A percentile compares a stretch with the other conserved stretches of the same genome.
These are phyloP conservation scores for Sialia sialis DNA, from an alignment of 2,113 vertebrate genomes.

Conservation along the genomic window DNA sequence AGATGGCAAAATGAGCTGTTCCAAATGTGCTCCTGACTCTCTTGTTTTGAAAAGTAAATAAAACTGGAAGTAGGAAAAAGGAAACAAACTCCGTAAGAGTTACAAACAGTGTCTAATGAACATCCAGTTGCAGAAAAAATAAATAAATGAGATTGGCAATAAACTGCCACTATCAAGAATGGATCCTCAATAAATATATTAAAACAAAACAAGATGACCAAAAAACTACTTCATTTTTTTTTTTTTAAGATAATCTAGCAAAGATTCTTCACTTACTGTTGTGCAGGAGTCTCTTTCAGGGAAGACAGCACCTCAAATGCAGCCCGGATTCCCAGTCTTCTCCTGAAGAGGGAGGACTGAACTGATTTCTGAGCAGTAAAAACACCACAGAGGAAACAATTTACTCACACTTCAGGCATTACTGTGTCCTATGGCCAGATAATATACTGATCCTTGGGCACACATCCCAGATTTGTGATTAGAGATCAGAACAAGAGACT, in stretches of 20 bases:
- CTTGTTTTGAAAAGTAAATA: not conserved
- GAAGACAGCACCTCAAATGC: constrained; percentile 88
- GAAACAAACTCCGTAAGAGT: not conserved
- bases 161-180: not conserved
- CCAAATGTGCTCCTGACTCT: not conserved
- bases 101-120: not conserved
- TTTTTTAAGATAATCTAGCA: not conserved
- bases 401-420: not conserved
- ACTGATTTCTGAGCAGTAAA: constrained; percentile 83
- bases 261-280: constrained; percentile 44
- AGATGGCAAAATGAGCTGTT: not conserved
- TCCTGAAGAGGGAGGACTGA: constrained; percentile 88
- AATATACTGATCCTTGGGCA: not conserved
- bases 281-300: not conserved
- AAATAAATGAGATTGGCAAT: not conserved
- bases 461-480: not conserved
- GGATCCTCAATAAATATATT: not conserved
- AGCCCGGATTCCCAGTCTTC: constrained; percentile 86
- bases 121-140: not conserved
- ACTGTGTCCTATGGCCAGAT: not conserved
- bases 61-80: not conserved
- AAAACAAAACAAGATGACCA: not conserved
- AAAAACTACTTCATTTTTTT: not conserved
- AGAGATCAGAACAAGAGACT: not conserved
- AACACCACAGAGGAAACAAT: not conserved